Conservation (phyloP, 2,113 vertebrate species). For the Lampris incognitus region DNA sequence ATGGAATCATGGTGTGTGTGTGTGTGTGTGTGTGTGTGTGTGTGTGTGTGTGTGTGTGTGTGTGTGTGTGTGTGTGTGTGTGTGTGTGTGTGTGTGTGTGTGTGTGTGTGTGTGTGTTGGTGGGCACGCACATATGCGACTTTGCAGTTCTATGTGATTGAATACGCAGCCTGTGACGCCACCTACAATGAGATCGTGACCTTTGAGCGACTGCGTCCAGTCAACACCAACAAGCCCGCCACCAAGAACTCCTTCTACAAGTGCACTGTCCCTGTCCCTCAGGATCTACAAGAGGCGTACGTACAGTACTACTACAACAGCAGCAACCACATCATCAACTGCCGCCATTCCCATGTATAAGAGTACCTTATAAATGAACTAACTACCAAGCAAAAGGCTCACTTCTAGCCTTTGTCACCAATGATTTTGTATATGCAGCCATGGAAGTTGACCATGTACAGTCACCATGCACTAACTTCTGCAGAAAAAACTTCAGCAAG, state of each 20-base stretch:
- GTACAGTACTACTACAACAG: constrained; percentile 34
- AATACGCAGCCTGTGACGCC: constrained; percentile 91
- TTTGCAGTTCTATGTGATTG: constrained; percentile 91
- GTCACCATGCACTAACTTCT: too few relatives aligned
- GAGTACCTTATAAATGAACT: too few relatives aligned
- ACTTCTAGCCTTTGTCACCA: too few relatives aligned
- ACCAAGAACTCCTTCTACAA: constrained; percentile 88
- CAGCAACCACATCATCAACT: neutral
- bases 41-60: constrained; percentile 22
- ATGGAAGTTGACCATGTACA: too few relatives aligned
- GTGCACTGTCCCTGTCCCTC: constrained; percentile 88
- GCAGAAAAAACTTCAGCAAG: too few relatives aligned
- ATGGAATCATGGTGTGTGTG: neutral
- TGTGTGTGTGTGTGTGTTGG: constrained; percentile 11
- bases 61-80: constrained; percentile 11
- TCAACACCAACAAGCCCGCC: constrained; percentile 88
- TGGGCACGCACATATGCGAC: neutral
- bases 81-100: constrained; percentile 22
- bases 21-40: constrained; percentile 16
- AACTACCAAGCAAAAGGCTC: too few relatives aligned
- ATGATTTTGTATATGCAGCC: too few relatives aligned
- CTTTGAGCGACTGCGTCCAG: constrained; percentile 88
- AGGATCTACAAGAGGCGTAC: constrained; percentile 87
- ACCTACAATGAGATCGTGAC: constrained; percentile 94
- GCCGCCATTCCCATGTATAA: too few relatives aligned